Evolutionary conservation across 2,797 vertebrate species (phyloP).

Genomic region (Taenioides sp.): DNA sequence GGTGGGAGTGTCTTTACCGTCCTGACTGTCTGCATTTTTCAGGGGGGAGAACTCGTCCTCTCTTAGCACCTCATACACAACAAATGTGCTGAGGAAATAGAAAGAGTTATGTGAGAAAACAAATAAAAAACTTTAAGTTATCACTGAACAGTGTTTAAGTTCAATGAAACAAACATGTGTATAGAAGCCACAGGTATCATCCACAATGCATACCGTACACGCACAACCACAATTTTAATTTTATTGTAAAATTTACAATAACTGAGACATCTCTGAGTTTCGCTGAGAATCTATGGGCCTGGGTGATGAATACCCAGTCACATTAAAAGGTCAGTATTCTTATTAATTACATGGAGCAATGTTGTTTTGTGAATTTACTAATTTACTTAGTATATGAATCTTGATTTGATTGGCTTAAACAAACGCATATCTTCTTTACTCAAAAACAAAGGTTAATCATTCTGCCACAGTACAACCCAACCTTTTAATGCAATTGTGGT

Average conservation of each 20-base stretch:
- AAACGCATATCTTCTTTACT: too few species aligned
- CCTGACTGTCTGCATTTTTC: conserved; percentile 95
- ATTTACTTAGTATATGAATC: too few species aligned
- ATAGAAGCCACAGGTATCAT: neutral
- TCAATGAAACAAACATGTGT: neutral
- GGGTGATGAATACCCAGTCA: too few species aligned
- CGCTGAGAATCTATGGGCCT: too few species aligned
- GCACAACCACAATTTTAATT: neutral
- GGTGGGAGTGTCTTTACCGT: conserved; percentile 95
- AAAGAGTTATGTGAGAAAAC: too few species aligned
- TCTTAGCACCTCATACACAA: conserved; percentile 91
- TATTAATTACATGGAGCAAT: too few species aligned
- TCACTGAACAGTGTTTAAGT: neutral
- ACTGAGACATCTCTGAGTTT: neutral
- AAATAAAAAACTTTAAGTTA: neutral
- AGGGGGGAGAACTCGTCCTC: conserved; percentile 96
- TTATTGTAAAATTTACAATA: neutral
- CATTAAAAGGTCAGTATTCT: too few species aligned
- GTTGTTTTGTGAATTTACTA: too few species aligned
- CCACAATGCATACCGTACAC: neutral
- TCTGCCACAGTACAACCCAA: neutral
- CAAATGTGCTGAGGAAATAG: conserved; percentile 82
- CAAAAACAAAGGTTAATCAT: neutral
- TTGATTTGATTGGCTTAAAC: too few species aligned
- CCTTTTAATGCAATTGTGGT: neutral